Conservation (phyloP, 2,797 vertebrate species). For the Gobio occitaniae region DNA sequence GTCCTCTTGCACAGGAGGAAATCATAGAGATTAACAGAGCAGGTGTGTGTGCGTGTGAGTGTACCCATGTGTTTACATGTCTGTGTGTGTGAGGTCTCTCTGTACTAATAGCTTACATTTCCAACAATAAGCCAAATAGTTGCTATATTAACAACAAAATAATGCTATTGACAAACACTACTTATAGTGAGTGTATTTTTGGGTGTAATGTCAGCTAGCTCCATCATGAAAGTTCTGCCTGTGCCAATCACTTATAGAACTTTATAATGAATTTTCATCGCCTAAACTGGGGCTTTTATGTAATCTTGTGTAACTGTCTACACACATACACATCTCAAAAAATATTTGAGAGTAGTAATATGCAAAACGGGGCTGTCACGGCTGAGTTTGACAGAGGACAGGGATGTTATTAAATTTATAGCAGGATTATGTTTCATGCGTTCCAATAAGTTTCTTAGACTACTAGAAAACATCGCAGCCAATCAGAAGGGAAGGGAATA, state of each 20-base stretch:
- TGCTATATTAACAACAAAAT: neutral
- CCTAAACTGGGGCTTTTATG: slow-evolving; percentile 10
- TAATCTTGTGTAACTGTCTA: slow-evolving; percentile 4
- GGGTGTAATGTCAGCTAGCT: neutral
- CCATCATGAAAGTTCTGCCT: slow-evolving; percentile 6
- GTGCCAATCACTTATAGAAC: neutral
- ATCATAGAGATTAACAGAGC: slow-evolving; percentile 95
- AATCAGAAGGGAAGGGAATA: slow-evolving; percentile 5
- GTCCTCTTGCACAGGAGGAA: slow-evolving; percentile 93
- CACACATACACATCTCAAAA: neutral
- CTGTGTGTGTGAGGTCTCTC: slow-evolving; percentile 23
- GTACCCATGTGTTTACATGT: slow-evolving; percentile 17
- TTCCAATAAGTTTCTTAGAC: slow-evolving; percentile 5
- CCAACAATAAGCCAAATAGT: neutral
- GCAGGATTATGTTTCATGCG: slow-evolving; percentile 25
- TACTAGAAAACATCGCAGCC: neutral
- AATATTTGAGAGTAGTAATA: slow-evolving; percentile 19
- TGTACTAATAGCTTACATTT: neutral
- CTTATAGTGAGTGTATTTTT: neutral
- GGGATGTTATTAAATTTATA: slow-evolving; percentile 12
- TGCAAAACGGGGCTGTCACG: neutral
- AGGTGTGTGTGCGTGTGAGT: slow-evolving; percentile 69
- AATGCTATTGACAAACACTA: neutral
- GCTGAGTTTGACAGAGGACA: neutral
- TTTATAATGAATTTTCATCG: slow-evolving; percentile 11